Evolutionary conservation across 2,888 invertebrate genomes (phyloP).

Genomic region (Coronaproctus castanopsis): DNA sequence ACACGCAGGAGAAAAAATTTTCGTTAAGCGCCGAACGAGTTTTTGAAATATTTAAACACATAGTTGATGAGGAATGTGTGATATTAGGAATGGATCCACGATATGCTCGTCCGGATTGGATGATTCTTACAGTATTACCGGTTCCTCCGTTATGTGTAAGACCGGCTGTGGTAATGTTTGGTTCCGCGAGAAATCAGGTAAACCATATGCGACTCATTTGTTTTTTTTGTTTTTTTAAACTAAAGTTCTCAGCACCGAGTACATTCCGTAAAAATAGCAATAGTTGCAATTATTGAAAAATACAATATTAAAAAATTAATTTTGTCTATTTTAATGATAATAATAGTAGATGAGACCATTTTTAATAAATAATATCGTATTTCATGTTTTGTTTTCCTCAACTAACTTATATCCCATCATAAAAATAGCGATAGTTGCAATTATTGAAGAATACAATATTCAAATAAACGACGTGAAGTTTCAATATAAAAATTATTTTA

Average conservation of each 20-base stretch:
- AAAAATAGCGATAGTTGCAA: too few relatives aligned
- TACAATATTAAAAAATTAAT: too few relatives aligned
- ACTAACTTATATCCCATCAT: too few relatives aligned
- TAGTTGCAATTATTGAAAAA: too few relatives aligned
- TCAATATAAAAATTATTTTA: too few relatives aligned
- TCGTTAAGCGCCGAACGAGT: conserved; percentile 84
- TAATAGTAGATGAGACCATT: too few relatives aligned
- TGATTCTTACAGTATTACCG: conserved; percentile 92
- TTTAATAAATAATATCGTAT: too few relatives aligned
- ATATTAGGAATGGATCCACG: conserved; percentile 91
- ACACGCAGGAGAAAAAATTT: conserved; percentile 92
- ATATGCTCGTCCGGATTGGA: conserved; percentile 96
- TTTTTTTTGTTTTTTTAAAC: neutral
- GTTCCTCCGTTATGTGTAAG: conserved; percentile 91
- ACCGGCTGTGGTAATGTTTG: conserved; percentile 97
- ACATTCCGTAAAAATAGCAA: too few relatives aligned
- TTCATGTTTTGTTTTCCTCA: too few relatives aligned
- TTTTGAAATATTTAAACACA: conserved; percentile 55
- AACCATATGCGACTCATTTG: neutral
- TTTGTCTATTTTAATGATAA: too few relatives aligned
- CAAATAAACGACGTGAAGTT: too few relatives aligned
- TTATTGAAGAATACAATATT: too few relatives aligned
- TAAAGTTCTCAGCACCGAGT: neutral
- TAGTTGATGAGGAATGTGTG: conserved; percentile 77
- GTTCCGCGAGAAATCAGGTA: conserved; percentile 81